Evolutionary conservation across 2,797 vertebrate species (phyloP).

Genomic region (Tokudaia tokunoshimensis): DNA sequence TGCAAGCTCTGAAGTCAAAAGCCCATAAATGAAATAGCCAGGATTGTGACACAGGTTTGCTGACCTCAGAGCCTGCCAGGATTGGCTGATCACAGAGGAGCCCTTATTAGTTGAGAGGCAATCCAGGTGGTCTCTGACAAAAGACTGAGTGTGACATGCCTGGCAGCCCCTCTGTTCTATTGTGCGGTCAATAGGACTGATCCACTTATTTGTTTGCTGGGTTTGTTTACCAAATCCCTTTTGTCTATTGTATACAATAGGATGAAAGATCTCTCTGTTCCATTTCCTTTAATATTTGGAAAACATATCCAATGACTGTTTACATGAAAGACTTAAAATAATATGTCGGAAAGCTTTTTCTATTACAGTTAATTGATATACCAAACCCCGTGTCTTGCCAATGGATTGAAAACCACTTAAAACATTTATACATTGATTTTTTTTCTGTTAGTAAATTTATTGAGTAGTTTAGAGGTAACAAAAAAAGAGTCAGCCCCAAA

Average conservation of each 20-base stretch:
- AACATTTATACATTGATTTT: constrained; percentile 82
- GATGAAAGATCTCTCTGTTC: background rate
- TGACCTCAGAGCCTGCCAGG: background rate
- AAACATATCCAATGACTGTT: background rate
- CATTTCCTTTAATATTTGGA: background rate
- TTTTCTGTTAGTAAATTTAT: constrained; percentile 76
- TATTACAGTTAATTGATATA: constrained; percentile 75
- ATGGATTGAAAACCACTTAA: constrained; percentile 81
- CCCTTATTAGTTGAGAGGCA: background rate
- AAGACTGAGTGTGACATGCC: background rate
- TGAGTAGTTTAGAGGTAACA: constrained; percentile 48
- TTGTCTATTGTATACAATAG: background rate
- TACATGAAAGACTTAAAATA: constrained; percentile 59
- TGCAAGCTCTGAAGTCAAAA: background rate
- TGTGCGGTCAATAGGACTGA: background rate
- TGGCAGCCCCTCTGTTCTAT: background rate
- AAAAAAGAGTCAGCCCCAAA: constrained; percentile 74
- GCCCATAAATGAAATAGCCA: background rate
- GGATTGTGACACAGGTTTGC: background rate
- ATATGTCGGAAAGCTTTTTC: constrained; percentile 72
- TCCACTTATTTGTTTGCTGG: background rate
- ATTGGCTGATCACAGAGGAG: background rate
- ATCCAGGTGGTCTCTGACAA: background rate
- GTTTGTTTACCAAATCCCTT: background rate
- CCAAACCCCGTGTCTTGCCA: constrained; percentile 58